A percentile compares a stretch with the other conserved stretches of the same genome.
phyloP scores from a whole-genome alignment of 2,797 vertebrate genomes.

The Rousettus madagascariensis region DNA sequence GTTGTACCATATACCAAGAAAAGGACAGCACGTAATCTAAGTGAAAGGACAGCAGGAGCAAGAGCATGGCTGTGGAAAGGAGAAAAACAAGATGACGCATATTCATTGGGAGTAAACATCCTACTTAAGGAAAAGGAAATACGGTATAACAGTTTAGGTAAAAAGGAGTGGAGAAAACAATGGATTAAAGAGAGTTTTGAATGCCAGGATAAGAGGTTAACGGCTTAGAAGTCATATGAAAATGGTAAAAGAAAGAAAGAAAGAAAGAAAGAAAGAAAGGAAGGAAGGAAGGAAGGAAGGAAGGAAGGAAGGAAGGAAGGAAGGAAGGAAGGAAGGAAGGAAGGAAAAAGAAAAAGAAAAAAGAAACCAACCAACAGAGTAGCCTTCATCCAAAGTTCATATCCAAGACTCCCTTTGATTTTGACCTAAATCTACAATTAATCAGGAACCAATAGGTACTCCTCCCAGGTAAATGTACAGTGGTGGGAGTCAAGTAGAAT shows the following conservation, averaged over 20 bases:
- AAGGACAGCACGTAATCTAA: not conserved
- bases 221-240: not conserved
- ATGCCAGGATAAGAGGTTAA: not conserved
- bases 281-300: not conserved
- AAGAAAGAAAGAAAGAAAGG: not conserved
- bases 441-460: not conserved
- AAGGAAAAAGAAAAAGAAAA: not conserved
- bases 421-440: conserved; percentile 16
- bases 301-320: not conserved
- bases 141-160: not conserved
- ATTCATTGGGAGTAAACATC: not conserved
- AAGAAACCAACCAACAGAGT: not conserved
- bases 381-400: conserved; percentile 37
- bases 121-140: not conserved
- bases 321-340: not conserved
- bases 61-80: not conserved
- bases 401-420: not conserved
- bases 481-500: not conserved
- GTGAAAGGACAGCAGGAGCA: not conserved
- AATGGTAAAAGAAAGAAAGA: not conserved
- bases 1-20: not conserved
- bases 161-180: not conserved
- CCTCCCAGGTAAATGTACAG: not conserved
- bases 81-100: not conserved
- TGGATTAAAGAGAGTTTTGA: not conserved